A percentile compares a stretch with the other conserved stretches of the same genome.
Evolutionary conservation across 2,797 vertebrate genomes (phyloP).

Genomic region (Poecilia wingei): DNA sequence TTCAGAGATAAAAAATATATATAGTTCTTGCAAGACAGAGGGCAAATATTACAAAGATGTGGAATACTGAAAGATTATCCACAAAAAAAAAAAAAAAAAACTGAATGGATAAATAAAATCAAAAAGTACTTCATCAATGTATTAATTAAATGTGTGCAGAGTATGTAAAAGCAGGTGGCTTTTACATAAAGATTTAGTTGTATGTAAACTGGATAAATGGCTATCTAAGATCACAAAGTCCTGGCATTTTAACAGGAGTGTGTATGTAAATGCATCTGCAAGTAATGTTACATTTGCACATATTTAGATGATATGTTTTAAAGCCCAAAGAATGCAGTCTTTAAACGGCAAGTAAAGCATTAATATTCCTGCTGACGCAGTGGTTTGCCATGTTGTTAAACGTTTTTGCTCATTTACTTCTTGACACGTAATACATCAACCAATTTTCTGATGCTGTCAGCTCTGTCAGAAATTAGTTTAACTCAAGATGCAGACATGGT

Average conservation of each 20-base stretch:
- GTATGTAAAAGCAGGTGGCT: background rate
- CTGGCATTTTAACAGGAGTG: background rate
- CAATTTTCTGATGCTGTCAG: constrained; percentile 33
- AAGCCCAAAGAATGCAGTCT: background rate
- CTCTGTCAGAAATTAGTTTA: constrained; percentile 17
- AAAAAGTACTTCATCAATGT: background rate
- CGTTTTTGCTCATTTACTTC: constrained; percentile 50
- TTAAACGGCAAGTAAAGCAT: constrained; percentile 5
- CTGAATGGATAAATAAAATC: background rate
- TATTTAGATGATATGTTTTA: rapidly evolving
- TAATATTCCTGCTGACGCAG: constrained; percentile 54
- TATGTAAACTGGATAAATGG: background rate
- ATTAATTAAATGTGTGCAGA: background rate
- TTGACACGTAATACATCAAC: constrained; percentile 53
- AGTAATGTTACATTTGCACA: background rate
- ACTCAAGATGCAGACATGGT: constrained; percentile 22
- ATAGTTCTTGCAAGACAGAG: background rate
- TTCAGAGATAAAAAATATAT: background rate
- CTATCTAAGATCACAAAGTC: background rate
- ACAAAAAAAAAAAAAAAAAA: background rate
- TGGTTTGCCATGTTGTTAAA: constrained; percentile 24
- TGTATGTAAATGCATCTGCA: background rate
- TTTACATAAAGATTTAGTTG: background rate
- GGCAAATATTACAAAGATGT: background rate
- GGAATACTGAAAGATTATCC: background rate